Evolutionary conservation across 1,140 invertebrate species (phyloP), one percentile per base, ranked within the genome.

Genomic region (Drosophila malerkotliana): DNA sequence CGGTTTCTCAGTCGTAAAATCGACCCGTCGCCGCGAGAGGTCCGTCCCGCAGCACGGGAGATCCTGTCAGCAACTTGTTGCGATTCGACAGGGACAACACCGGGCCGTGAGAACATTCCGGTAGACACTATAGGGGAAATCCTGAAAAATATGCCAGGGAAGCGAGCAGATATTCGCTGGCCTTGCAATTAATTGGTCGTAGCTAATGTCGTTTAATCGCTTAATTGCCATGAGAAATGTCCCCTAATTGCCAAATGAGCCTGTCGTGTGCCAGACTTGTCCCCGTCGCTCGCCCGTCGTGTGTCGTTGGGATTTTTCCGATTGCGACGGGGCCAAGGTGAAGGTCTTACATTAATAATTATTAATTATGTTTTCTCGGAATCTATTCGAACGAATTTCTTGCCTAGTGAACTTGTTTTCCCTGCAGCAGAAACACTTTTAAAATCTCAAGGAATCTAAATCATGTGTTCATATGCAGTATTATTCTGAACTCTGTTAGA

Each of bases 191-290:
- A 84, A 85, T 69, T 76, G 63, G 68, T 68, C 76, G 82, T 78
- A 85, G 75, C 82, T 73, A 85, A 85, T 85, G 78, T 55, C 64
- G 51, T 69, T 85, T 85, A 85, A 85, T 84, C 56, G 81, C 78
- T 78, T 78, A 78, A 85, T 85, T 87, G 72, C 64, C 59, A 79
- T 60, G 37, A 62, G 49, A 67, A 78, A 78, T 66, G 67, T 48
- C 32, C 48, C 30, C 4, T 21, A 32, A 44, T 45, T 28, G 21
- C 5, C 18, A 28, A 67, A 37, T 14, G 41, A 55, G 51, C 37
- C 39, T 44, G 79, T 84, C 79, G 80, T 83, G 83, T 85, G 82
- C 82, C 82, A 77, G 72, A 41, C 78, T 51, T 45, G 59, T 55
- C 26, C 14, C 10, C 48, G 44, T 53, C 14, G 41, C 41, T 44